Percentiles rank a stretch among this genome's conserved stretches.
phyloP scores from a whole-genome alignment of 2,113 vertebrate species.

The Pogonocichla stellata region DNA sequence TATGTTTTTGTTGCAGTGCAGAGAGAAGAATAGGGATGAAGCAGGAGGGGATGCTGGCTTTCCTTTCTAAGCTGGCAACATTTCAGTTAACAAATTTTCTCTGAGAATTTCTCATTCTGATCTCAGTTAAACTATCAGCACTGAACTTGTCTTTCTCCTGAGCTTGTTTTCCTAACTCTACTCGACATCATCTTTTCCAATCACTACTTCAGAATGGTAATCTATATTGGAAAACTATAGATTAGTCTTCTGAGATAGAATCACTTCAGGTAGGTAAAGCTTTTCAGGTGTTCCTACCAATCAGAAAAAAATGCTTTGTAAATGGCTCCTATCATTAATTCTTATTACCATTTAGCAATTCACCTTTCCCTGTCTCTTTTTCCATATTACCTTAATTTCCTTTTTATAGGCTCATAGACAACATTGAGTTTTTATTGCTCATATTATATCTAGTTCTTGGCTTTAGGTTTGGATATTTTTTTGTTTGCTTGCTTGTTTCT shows the following conservation, averaged over 20 bases:
- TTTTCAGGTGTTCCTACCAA: background rate
- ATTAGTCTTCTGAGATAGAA: background rate
- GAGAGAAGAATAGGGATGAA: background rate
- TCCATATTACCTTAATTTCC: background rate
- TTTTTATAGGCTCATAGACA: background rate
- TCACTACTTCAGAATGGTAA: background rate
- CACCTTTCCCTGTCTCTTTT: background rate
- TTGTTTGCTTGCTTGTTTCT: background rate
- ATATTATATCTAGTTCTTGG: background rate
- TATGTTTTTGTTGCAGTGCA: background rate
- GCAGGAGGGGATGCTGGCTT: background rate
- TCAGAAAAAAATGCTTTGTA: background rate
- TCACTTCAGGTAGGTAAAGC: background rate
- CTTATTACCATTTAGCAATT: background rate
- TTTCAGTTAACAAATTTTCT: background rate
- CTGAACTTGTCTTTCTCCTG: background rate
- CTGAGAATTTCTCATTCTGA: background rate
- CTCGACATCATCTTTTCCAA: background rate
- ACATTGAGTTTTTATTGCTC: background rate
- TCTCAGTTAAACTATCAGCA: background rate
- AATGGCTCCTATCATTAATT: background rate
- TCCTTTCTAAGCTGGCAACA: background rate
- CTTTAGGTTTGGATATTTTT: background rate
- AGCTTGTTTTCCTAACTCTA: background rate
- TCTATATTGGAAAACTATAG: background rate